Base-by-base conservation (phyloP, 2,888 invertebrate species). In the Smittia sp. region DNA sequence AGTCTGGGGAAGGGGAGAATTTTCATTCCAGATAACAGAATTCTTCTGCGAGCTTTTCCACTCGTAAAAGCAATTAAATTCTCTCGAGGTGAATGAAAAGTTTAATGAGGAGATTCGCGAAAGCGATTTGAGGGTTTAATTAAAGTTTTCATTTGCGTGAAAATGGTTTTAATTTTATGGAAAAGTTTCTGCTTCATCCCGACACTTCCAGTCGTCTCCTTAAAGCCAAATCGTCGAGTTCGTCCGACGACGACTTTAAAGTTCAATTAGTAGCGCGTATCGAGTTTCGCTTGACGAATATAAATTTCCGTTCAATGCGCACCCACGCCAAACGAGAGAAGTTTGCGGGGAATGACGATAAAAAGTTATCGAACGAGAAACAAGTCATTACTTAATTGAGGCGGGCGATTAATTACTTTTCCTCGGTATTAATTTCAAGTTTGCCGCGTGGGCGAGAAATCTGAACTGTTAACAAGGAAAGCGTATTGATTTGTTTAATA, bases 361-460 rank as follows among this genome's bases (percentile, higher is more conserved):
- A 46, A 46, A 46, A n/a, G 15, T 46, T 46, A 46, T 46, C 46
- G 3, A 32, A 46, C 46, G 11, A 46, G 39, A 68, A 68, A 68
- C 46, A 68, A 68, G 68, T 68, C 68, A 41, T 68, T 68, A 68
- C 41, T 68, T 68, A 46, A 68, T 68, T 68, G 41, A 41, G 68
- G 46, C 68, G 46, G 15, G 68, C 68, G 39, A 68, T 68, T 68
- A 68, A 68, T 68, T 41, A 68, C 68, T 41, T 46, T 68, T 68
- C 46, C n/a, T 24, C 13, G 41, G 66, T 66, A 66, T 66, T 66
- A 66, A 66, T 66, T 66, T 66, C 66, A 66, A 46, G 11, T 6
- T 46, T 2, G 46, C 11, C 15, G 2, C 15, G 46, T 46, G n/a
- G 46, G 46, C 46, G 46, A 9, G 9, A 32, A 32, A 32, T 32